Evolutionary conservation across 2,888 invertebrate species (phyloP), one percentile per base, ranked within the genome.

Genomic region (Brenthis ino): DNA sequence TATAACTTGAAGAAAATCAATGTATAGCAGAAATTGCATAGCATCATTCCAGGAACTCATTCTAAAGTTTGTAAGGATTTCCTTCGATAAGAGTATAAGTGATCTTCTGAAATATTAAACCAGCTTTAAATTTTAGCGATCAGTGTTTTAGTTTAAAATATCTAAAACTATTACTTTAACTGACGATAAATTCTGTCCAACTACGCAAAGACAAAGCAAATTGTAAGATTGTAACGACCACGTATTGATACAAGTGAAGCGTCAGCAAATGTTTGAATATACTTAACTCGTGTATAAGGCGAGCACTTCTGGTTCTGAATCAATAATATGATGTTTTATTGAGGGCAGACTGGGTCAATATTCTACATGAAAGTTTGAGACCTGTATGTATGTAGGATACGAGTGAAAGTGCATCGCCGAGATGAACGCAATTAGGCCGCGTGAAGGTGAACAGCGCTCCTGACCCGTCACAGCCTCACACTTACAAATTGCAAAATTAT

Each of bases 331-430:
- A 20, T 63, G 63, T 63, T 20, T 28, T 64, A 56, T 54, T 14
- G 57, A 24, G 55, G 37, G 47, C 50, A 56, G 47, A 47, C 63
- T 60, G 43, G 58, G 53, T 57, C 68, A 60, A 51, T 16, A 57
- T 33, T 57, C 48, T 57, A 28, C 57, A 63, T 43, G 63, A 55
- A 47, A 57, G 65, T 56, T 61, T 56, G 65, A 63, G 60, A 63
- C 54, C 48, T 57, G 53, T 53, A 60, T 53, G 57, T 51, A 51
- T 55, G 69, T 61, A 65, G 61, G 67, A 64, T 64, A 48, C 57
- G 56, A 66, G 69, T 51, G 69, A 69, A 69, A 69, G 69, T 65
- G 43, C 63, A 57, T 37, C 28, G 67, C 24, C 24, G 60, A 64
- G 64, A 64, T 67, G 24, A 54, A 65, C 55, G 64, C 51, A 60